Conservation (phyloP, 2,113 vertebrate species). For the Seriola rivoliana region DNA sequence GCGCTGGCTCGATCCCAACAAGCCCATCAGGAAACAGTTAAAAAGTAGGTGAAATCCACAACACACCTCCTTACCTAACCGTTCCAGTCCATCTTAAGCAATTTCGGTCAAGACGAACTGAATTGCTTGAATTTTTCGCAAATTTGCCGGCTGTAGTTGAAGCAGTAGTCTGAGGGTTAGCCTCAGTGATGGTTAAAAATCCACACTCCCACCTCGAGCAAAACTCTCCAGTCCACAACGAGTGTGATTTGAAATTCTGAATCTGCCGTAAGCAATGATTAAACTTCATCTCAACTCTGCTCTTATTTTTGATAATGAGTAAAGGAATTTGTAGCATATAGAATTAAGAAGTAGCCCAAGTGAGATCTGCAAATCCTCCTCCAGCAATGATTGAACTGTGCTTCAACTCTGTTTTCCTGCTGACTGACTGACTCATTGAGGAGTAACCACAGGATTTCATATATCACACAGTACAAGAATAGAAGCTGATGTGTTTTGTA, state of each 20-base stretch:
- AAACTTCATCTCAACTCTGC: slow-evolving; percentile 68
- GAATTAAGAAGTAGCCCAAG: slow-evolving; percentile 40
- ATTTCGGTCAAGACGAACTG: not conserved
- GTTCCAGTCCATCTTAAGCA: slow-evolving; percentile 54
- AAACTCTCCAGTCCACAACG: slow-evolving; percentile 30
- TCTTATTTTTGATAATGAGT: slow-evolving; percentile 57
- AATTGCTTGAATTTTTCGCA: not conserved
- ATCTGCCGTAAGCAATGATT: slow-evolving; percentile 55
- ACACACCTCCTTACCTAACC: slow-evolving; percentile 32
- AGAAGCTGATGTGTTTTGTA: not conserved
- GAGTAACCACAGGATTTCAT: slow-evolving; percentile 5
- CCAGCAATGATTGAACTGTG: slow-evolving; percentile 64
- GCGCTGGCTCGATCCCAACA: slow-evolving; percentile 99
- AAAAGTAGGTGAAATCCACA: slow-evolving; percentile 91
- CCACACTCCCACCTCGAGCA: slow-evolving; percentile 29
- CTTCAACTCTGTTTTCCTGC: slow-evolving; percentile 56
- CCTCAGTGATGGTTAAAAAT: slow-evolving; percentile 24
- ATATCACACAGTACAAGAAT: not conserved
- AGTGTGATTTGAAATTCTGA: slow-evolving; percentile 45
- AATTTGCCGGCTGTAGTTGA: slow-evolving; percentile 1
- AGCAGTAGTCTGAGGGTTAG: not conserved
- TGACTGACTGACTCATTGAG: slow-evolving; percentile 32
- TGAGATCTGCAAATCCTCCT: slow-evolving; percentile 38
- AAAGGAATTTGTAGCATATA: slow-evolving; percentile 54
- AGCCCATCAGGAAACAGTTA: slow-evolving; percentile 98